Percentiles rank a stretch among this genome's conserved stretches.
These are phyloP conservation scores for Setophaga kirtlandii DNA, from an alignment of 2,113 vertebrate species.

Conservation along the genomic window DNA sequence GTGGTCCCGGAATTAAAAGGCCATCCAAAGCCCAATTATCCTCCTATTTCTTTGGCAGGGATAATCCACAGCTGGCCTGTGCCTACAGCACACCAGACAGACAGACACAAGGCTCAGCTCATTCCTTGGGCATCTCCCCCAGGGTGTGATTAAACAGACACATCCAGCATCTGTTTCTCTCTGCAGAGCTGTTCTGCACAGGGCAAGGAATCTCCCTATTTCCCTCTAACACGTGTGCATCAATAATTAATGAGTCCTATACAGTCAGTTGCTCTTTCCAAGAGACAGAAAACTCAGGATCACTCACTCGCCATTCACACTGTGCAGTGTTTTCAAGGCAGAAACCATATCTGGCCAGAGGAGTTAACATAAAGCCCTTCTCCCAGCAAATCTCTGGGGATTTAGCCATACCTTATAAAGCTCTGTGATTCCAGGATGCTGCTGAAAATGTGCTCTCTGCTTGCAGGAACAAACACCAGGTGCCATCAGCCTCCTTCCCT, in stretches of 20 bases:
- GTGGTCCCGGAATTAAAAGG: not conserved
- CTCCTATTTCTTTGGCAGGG: not conserved
- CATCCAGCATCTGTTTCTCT: not conserved
- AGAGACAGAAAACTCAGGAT: not conserved
- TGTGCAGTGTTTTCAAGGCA: not conserved
- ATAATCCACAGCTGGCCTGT: not conserved
- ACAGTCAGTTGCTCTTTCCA: not conserved
- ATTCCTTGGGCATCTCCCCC: not conserved
- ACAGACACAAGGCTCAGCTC: not conserved
- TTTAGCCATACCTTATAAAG: not conserved
- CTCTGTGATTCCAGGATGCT: not conserved
- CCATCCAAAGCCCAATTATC: not conserved
- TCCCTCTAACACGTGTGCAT: not conserved
- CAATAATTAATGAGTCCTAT: not conserved
- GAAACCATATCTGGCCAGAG: fast-evolving
- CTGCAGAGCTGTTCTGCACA: not conserved
- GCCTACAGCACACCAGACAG: not conserved
- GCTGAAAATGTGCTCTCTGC: not conserved
- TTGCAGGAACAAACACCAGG: not conserved
- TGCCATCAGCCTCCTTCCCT: not conserved
- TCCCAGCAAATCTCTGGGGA: not conserved
- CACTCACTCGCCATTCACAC: not conserved
- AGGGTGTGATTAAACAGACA: not conserved
- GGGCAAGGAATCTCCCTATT: not conserved
- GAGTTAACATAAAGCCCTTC: not conserved